Percentiles rank a stretch among this genome's conserved stretches.
Conservation (phyloP, 1,140 invertebrate genomes). For the Trachymyrmex septentrionalis region DNA sequence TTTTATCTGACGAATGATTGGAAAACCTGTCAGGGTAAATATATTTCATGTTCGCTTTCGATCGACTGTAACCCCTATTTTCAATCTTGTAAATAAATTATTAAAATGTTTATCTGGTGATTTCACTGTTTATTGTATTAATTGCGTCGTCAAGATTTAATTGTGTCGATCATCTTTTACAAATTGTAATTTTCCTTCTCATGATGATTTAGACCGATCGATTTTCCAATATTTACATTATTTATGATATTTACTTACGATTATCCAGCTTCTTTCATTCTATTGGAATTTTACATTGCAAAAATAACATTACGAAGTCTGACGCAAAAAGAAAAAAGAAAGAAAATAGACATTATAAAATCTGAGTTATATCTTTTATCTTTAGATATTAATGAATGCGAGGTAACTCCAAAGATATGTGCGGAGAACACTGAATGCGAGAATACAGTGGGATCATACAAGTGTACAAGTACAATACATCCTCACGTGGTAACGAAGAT, state of each 20-base stretch:
- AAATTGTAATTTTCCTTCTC: neutral
- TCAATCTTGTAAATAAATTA: neutral
- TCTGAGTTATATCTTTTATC: conserved; percentile 53
- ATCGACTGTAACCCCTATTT: neutral
- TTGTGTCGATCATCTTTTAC: neutral
- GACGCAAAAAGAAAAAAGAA: neutral
- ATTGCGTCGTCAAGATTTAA: no score
- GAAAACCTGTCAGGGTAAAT: conserved; percentile 86
- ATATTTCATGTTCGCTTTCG: neutral
- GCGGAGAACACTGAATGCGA: conserved; percentile 87
- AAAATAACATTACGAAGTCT: neutral
- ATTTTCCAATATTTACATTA: neutral
- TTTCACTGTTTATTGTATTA: neutral
- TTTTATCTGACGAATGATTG: conserved; percentile 86
- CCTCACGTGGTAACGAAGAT: conserved; percentile 79
- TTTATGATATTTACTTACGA: no score
- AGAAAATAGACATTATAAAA: neutral
- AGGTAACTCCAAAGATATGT: conserved; percentile 86
- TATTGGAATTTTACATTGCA: neutral
- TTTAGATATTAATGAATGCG: conserved; percentile 91
- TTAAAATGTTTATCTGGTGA: neutral
- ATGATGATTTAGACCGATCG: neutral
- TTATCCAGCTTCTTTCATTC: neutral
- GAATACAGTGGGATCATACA: conserved; percentile 88
- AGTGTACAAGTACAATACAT: conserved; percentile 83